phyloP scores from a whole-genome alignment of 1,140 invertebrate genomes.

The Carcinoscorpius rotundicauda region DNA sequence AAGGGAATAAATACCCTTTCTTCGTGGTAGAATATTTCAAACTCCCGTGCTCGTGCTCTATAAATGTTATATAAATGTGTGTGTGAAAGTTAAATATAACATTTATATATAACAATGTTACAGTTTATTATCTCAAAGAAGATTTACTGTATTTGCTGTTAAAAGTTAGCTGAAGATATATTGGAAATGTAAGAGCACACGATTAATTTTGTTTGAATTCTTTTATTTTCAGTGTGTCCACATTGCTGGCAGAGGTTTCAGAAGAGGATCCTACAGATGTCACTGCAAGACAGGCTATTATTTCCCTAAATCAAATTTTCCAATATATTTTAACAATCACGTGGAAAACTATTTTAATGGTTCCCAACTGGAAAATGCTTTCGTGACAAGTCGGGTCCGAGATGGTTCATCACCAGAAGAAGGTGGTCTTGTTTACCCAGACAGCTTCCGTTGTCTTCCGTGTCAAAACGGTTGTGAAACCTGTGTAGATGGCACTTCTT shows the following conservation, averaged over 20 bases:
- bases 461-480: slow-evolving; percentile 42
- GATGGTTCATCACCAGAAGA: background rate
- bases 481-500: slow-evolving; percentile 41
- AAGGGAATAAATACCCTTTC: no score
- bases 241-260: slow-evolving; percentile 74
- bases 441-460: slow-evolving; percentile 40
- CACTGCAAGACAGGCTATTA: slow-evolving; percentile 79
- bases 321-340: no score
- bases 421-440: slow-evolving; percentile 9
- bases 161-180: no score
- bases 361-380: slow-evolving; percentile 27
- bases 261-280: slow-evolving; percentile 85
- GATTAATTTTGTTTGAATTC: no score
- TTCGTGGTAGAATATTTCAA: no score
- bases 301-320: slow-evolving; percentile 39
- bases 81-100: no score
- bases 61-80: no score
- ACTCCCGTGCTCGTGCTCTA: no score
- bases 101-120: no score
- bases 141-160: no score
- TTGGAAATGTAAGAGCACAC: no score
- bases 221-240: slow-evolving; percentile 58
- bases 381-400: slow-evolving; percentile 6
- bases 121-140: no score
- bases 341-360: slow-evolving; percentile 27